Conservation (phyloP, 2,797 vertebrate genomes). For the Merluccius polli region DNA sequence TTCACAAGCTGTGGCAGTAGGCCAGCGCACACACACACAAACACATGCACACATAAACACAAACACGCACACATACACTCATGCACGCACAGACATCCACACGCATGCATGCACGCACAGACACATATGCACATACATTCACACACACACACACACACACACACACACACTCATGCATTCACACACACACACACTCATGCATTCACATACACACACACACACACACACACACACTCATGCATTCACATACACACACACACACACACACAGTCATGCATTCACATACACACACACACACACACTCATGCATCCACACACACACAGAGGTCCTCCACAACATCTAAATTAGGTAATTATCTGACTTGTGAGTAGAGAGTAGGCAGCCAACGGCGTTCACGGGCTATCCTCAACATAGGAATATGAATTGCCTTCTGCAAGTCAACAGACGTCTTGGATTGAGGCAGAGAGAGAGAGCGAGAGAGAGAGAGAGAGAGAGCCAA, state of each 20-base stretch:
- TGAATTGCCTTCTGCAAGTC: constrained; percentile 56
- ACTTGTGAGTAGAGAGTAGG: constrained; percentile 49
- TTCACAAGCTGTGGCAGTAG: constrained; percentile 53
- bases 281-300: neutral
- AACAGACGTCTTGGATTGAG: constrained; percentile 19
- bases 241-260: no score
- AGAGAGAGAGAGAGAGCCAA: neutral
- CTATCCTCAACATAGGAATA: constrained; percentile 56
- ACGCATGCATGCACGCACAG: constrained; percentile 18
- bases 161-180: constrained; percentile 3
- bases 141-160: constrained; percentile 11
- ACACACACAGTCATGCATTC: no score
- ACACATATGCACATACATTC: neutral
- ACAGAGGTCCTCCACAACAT: constrained; percentile 48
- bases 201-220: constrained; percentile 9
- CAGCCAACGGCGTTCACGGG: constrained; percentile 45
- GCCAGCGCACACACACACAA: constrained; percentile 26
- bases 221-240: neutral
- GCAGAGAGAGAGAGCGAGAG: constrained; percentile 3
- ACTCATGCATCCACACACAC: constrained; percentile 14
- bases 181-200: constrained; percentile 3
- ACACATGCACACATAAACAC: neutral
- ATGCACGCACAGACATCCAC: constrained; percentile 10
- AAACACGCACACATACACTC: neutral
- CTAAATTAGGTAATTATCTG: constrained; percentile 65